These are phyloP conservation scores for Casuarius casuarius DNA, from an alignment of 2,113 vertebrate species.

Conservation along the genomic window DNA sequence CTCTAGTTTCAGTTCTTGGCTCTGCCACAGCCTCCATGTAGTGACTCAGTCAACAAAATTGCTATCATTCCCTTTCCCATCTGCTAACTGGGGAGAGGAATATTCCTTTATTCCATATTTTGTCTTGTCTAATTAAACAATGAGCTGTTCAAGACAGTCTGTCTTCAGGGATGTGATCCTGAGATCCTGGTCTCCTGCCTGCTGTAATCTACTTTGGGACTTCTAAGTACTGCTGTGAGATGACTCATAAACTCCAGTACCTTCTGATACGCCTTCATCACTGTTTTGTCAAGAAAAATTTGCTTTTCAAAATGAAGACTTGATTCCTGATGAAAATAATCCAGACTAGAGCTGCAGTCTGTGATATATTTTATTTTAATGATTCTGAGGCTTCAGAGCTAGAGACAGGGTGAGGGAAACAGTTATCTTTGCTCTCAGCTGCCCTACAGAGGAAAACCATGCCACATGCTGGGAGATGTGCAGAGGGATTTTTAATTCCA, in stretches of 20 bases:
- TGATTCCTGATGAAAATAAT: background rate
- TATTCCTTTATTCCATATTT: background rate
- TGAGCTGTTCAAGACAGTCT: background rate
- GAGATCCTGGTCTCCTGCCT: background rate
- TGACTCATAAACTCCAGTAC: background rate
- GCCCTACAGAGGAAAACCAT: background rate
- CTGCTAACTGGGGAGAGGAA: background rate
- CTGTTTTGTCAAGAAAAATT: background rate
- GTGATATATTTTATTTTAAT: background rate
- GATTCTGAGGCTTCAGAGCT: background rate
- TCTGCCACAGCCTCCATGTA: background rate
- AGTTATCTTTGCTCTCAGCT: background rate
- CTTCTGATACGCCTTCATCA: background rate
- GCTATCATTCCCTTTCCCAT: background rate
- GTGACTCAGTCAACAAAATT: background rate
- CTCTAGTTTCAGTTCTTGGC: background rate
- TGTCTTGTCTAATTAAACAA: background rate
- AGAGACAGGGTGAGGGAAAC: background rate
- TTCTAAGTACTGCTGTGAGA: background rate
- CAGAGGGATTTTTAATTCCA: background rate
- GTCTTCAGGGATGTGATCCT: background rate
- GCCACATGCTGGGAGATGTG: background rate
- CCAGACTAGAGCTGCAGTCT: background rate
- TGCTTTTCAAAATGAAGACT: background rate
- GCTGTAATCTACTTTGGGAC: background rate